phyloP scores from a whole-genome alignment of 2,113 vertebrate genomes.

The Gymnobelideus leadbeateri region DNA sequence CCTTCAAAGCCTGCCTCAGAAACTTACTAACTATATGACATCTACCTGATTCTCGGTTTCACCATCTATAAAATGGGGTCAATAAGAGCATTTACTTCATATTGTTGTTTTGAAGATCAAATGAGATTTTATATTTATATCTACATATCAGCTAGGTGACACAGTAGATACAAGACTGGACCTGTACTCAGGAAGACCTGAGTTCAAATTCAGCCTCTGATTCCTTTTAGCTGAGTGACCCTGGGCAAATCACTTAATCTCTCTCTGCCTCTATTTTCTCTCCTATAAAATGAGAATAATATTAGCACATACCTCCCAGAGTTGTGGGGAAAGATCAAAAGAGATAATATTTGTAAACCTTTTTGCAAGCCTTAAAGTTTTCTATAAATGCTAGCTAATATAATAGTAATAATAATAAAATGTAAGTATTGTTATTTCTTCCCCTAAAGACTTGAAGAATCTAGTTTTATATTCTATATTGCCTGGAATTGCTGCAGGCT shows the following conservation, averaged over 20 bases:
- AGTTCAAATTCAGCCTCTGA: not conserved
- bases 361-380: not conserved
- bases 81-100: not conserved
- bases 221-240: not conserved
- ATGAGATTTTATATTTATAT: not conserved
- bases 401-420: not conserved
- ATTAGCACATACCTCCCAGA: not conserved
- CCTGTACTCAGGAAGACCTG: not conserved
- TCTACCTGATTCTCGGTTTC: not conserved
- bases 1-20: not conserved
- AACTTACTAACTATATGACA: not conserved
- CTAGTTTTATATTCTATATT: not conserved
- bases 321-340: not conserved
- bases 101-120: not conserved
- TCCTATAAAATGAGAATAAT: not conserved
- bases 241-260: not conserved
- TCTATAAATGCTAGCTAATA: not conserved
- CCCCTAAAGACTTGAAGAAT: not conserved
- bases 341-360: not conserved
- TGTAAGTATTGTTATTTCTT: not conserved
- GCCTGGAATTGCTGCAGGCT: not conserved
- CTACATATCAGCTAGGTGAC: not conserved
- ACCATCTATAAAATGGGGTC: not conserved
- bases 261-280: not conserved
- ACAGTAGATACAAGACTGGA: not conserved